These are phyloP conservation scores for Mesocentrotus franciscanus DNA, from an alignment of 53 echinoderm and acorn worm species.

Conservation along the genomic window DNA sequence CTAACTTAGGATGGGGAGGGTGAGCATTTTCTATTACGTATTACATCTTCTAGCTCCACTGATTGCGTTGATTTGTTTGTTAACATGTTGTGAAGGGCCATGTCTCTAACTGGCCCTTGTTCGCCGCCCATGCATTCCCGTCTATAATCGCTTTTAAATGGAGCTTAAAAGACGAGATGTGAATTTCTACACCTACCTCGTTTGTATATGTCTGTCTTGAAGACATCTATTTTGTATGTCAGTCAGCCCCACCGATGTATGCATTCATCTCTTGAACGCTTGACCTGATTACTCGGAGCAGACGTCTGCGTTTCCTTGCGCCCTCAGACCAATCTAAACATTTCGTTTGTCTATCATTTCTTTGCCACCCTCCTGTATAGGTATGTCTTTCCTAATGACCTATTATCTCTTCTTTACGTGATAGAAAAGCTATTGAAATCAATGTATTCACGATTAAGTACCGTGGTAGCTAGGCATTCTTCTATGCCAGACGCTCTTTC, in stretches of 20 bases:
- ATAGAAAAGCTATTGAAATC: slow-evolving; percentile 38
- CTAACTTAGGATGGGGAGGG: not conserved
- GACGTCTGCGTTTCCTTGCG: not conserved
- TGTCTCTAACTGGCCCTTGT: not conserved
- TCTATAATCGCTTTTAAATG: not conserved
- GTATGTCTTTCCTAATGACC: not conserved
- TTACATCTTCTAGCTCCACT: not conserved
- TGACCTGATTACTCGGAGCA: not conserved
- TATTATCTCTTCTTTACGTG: not conserved
- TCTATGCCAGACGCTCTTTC: slow-evolving; percentile 8
- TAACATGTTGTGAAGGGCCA: not conserved
- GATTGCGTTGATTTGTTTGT: not conserved
- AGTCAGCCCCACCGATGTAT: not conserved
- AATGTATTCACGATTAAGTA: slow-evolving; percentile 32
- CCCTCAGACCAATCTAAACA: not conserved
- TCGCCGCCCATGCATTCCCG: not conserved
- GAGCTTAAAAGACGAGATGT: not conserved
- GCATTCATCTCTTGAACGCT: not conserved
- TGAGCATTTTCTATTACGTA: not conserved
- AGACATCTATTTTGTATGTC: not conserved
- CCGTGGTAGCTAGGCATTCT: not conserved
- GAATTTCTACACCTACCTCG: not conserved
- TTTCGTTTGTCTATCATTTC: not conserved
- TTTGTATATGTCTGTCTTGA: not conserved
- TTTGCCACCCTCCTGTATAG: not conserved